Evolutionary conservation across 2,888 invertebrate species (phyloP).

Genomic region (Strigamia crassipes): DNA sequence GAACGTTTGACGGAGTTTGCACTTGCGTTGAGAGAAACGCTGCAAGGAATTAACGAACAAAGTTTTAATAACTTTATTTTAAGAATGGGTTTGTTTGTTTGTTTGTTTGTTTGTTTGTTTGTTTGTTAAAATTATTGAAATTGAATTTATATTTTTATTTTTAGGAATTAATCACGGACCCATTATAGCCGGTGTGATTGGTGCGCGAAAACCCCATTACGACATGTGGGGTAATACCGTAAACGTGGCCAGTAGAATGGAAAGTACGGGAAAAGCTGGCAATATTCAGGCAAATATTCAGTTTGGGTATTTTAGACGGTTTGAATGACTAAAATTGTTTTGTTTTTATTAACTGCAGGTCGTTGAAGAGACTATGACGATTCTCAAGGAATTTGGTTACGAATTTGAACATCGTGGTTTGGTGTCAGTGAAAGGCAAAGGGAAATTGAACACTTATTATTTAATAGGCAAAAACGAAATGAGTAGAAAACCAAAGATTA

Average conservation of each 20-base stretch:
- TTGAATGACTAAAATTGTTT: too few relatives aligned
- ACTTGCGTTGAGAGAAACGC: conserved; percentile 83
- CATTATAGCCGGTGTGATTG: conserved; percentile 93
- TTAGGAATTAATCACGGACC: conserved; percentile 90
- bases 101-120: neutral
- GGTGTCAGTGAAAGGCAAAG: conserved; percentile 96
- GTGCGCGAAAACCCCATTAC: conserved; percentile 92
- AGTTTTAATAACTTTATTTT: conserved; percentile 93
- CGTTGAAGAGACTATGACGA: conserved; percentile 90
- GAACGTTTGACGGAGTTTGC: conserved; percentile 87
- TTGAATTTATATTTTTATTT: conserved; percentile 42
- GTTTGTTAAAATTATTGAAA: neutral
- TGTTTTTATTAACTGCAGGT: conserved; percentile 66
- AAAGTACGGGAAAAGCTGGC: conserved; percentile 94
- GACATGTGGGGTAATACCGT: conserved; percentile 98
- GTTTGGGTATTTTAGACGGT: neutral
- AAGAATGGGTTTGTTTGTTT: conserved; percentile 70
- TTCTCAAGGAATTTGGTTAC: conserved; percentile 86
- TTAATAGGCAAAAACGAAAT: conserved; percentile 60
- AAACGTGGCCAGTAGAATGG: conserved; percentile 97
- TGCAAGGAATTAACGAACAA: conserved; percentile 90
- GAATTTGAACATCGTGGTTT: conserved; percentile 91
- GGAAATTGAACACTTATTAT: conserved; percentile 93
- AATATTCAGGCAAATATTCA: conserved; percentile 78
- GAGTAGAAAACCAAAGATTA: neutral